Conservation (phyloP, 2,113 vertebrate genomes). For the Vombatus ursinus region DNA sequence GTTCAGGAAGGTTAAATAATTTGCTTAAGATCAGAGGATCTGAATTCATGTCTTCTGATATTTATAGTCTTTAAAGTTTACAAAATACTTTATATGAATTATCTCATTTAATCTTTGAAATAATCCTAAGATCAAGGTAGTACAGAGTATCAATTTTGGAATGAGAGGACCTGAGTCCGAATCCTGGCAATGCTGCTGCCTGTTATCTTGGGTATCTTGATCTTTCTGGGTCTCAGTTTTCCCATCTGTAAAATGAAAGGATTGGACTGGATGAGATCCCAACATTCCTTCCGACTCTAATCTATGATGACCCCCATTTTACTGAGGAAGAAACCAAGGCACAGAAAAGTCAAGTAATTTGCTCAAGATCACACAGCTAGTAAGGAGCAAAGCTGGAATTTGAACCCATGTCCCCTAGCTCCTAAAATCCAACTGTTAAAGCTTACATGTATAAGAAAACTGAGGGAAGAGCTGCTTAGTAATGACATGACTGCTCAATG, state of each 20-base stretch:
- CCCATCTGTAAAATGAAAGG: not conserved
- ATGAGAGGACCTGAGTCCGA: not conserved
- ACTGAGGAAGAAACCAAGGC: not conserved
- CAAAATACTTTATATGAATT: not conserved
- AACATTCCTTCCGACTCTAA: not conserved
- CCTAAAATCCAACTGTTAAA: too few species aligned
- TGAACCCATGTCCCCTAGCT: not conserved
- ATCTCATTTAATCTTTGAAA: not conserved
- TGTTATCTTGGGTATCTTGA: not conserved
- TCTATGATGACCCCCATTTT: not conserved
- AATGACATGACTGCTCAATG: not conserved
- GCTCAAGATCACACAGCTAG: not conserved
- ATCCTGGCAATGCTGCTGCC: not conserved
- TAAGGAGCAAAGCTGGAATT: not conserved
- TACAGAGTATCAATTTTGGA: not conserved
- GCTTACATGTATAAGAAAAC: not conserved
- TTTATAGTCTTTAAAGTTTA: not conserved
- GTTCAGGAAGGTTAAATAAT: not conserved
- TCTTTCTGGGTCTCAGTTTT: not conserved
- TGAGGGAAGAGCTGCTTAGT: not conserved
- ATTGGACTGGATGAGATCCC: not conserved
- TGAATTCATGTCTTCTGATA: not conserved
- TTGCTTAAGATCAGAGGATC: not conserved
- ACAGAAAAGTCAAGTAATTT: not conserved
- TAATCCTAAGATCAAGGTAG: slow-evolving; percentile 23